phyloP scores from a whole-genome alignment of 1,140 invertebrate species.

The Apis dorsata region DNA sequence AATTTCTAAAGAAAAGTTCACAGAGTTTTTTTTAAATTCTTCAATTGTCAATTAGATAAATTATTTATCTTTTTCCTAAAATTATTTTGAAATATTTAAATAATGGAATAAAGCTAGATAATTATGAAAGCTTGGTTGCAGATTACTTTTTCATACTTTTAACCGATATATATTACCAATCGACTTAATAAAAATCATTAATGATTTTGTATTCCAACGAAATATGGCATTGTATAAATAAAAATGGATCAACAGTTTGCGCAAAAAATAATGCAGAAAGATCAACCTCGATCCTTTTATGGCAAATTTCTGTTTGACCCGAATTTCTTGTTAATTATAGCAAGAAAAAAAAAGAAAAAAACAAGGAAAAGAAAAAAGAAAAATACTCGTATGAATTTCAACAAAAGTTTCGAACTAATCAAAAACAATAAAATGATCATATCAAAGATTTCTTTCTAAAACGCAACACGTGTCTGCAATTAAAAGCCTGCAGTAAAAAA shows the following conservation, averaged over 20 bases:
- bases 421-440: slow-evolving; percentile 2
- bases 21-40: background rate
- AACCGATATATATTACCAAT: background rate
- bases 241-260: slow-evolving; percentile 22
- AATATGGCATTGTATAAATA: background rate
- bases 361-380: no score
- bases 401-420: background rate
- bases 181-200: background rate
- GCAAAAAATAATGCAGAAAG: slow-evolving; percentile 5
- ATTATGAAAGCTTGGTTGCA: background rate
- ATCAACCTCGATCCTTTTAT: slow-evolving; percentile 26
- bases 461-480: slow-evolving; percentile 33
- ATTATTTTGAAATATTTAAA: background rate
- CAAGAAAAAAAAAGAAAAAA: background rate
- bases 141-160: background rate
- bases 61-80: background rate
- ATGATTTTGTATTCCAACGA: no score
- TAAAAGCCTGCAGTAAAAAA: background rate
- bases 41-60: background rate
- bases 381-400: background rate
- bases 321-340: slow-evolving; percentile 10
- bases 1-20: background rate
- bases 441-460: slow-evolving; percentile 7
- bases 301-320: slow-evolving; percentile 30
- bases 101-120: background rate